Evolutionary conservation across 1,140 invertebrate genomes (phyloP).

Genomic region (Anagrus nilaparvatae): DNA sequence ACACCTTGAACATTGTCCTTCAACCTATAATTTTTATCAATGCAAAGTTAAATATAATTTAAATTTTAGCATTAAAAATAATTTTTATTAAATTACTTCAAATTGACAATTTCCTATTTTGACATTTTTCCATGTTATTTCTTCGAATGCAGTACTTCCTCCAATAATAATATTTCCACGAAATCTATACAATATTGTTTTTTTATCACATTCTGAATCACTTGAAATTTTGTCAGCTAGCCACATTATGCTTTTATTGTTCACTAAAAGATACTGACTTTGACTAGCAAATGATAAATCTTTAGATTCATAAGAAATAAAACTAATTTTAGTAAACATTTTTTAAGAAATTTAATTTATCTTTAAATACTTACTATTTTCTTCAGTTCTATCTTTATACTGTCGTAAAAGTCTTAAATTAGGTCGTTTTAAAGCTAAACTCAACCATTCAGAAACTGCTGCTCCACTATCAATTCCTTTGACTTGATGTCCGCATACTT

Average conservation of each 20-base stretch:
- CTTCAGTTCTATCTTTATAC: constrained; percentile 18
- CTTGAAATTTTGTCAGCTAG: constrained; percentile 50
- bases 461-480: constrained; percentile 75
- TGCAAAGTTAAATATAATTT: background rate
- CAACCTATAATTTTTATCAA: constrained; percentile 43
- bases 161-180: constrained; percentile 59
- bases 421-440: constrained; percentile 49
- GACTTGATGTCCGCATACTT: constrained; percentile 78
- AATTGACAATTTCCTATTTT: constrained; percentile 59
- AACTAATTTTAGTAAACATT: constrained; percentile 1
- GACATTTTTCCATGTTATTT: constrained; percentile 62
- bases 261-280: constrained; percentile 79
- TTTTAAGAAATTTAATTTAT: constrained; percentile 13
- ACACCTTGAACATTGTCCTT: constrained; percentile 74
- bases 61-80: constrained; percentile 3
- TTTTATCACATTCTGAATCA: constrained; percentile 39
- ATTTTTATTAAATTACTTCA: constrained; percentile 49
- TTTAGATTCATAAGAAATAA: constrained; percentile 25
- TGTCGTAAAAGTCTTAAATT: constrained; percentile 63
- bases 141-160: constrained; percentile 55
- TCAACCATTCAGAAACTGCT: constrained; percentile 66
- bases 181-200: constrained; percentile 53
- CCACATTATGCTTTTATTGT: constrained; percentile 62
- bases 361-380: constrained; percentile 18
- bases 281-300: constrained; percentile 72